Evolutionary conservation across 2,888 invertebrate genomes (phyloP).

Genomic region (Apeira syringaria): DNA sequence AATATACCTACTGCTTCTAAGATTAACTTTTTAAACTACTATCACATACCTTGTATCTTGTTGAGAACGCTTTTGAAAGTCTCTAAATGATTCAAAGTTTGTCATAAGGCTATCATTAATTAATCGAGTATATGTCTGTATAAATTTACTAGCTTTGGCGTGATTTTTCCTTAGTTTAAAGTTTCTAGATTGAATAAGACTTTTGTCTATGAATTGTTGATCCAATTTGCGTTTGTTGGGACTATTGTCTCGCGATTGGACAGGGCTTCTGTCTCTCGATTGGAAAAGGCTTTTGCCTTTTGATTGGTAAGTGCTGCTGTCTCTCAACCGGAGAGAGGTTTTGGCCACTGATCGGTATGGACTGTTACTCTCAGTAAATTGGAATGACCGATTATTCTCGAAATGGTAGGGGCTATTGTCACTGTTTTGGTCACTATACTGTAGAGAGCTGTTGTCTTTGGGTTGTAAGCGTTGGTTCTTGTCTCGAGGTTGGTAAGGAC

Average conservation of each 20-base stretch:
- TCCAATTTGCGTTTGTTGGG: too few relatives aligned
- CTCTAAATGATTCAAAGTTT: background rate
- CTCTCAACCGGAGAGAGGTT: too few relatives aligned
- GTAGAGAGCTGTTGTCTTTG: background rate
- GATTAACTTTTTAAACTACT: too few relatives aligned
- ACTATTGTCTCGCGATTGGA: background rate
- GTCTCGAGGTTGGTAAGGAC: too few relatives aligned
- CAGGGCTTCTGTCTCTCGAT: background rate
- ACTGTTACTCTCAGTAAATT: too few relatives aligned
- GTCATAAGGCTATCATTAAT: background rate
- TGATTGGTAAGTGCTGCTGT: background rate
- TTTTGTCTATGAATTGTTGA: background rate
- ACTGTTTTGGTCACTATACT: background rate
- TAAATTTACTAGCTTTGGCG: background rate
- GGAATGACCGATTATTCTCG: too few relatives aligned
- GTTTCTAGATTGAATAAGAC: background rate
- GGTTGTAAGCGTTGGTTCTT: background rate
- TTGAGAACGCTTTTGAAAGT: background rate
- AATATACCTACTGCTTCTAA: too few relatives aligned
- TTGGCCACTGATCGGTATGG: too few relatives aligned
- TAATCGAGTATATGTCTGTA: background rate
- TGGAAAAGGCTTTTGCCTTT: background rate
- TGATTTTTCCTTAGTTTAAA: background rate
- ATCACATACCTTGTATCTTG: background rate
- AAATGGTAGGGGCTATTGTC: too few relatives aligned